Base-by-base conservation (phyloP, 2,888 invertebrate species). In the Philaethria dido region DNA sequence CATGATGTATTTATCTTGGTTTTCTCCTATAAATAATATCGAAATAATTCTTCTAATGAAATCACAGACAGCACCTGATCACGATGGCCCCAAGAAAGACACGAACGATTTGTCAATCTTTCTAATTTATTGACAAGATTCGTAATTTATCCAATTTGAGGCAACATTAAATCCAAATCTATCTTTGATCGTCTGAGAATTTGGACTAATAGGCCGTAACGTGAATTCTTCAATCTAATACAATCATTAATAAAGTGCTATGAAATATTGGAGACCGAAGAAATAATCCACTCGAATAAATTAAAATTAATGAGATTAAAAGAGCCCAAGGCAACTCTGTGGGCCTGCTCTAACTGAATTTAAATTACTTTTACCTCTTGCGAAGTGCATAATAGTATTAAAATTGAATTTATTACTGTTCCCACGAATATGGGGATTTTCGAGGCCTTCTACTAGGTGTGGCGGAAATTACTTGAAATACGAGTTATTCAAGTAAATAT, bases 251-350 rank as follows among this genome's bases (percentile, higher is more conserved):
- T 72, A 68, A 69, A 67, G 59, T 62, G 62, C 64, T 60, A 71
- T 64, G 64, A 75, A 87, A 84, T 82, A 86, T 84, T 78, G 78
- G 81, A 83, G 75, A 78, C 84, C 83, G 81, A 77, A 79, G 85
- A 87, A 87, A 85, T 88, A 90, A 90, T 91, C 87, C 82, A 75
- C 78, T 79, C 74, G 89, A 89, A 91, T 91, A 92, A 88, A 89
- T 92, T 92, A 87, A 89, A 89, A 89, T 88, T 88, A 90, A 91
- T 90, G 84, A 89, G 91, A 90, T 91, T 89, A 88, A 86, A 88
- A 86, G 82, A 84, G 83, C 80, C 82, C 82, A 80, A 78, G 79
- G 82, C 78, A 80, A 80, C 80, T 77, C 80, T 74, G 76, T 78
- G 80, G 78, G 80, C 76, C 78, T 75, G 80, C 82, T 83, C 78